Percentiles rank a stretch among this genome's conserved stretches.
Evolutionary conservation across 2,888 invertebrate genomes (phyloP).

Genomic region (Pecten maximus): DNA sequence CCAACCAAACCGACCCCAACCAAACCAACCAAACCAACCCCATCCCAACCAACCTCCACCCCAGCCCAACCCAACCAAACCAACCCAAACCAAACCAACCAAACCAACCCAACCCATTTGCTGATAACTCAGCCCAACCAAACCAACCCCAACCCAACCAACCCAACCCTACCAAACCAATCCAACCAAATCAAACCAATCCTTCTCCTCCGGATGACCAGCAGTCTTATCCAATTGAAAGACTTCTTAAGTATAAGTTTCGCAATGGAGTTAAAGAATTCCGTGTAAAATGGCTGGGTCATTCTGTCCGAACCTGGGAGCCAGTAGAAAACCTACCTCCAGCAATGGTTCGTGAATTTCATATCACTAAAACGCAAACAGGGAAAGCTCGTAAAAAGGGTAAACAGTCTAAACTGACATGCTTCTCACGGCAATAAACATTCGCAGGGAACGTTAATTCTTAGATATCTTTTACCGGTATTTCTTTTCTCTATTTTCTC

Average conservation of each 20-base stretch:
- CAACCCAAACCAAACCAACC: conserved; percentile 33
- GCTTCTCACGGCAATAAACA: neutral
- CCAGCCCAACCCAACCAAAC: neutral
- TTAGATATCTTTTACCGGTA: neutral
- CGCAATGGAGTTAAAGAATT: conserved; percentile 44
- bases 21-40: conserved; percentile 37
- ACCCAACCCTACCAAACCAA: neutral
- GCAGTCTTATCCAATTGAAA: conserved; percentile 38
- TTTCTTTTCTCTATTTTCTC: neutral
- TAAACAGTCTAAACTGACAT: neutral
- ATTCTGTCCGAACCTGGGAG: conserved; percentile 50
- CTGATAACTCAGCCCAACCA: neutral
- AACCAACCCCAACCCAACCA: neutral
- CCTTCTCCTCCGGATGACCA: neutral
- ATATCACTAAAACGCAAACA: conserved; percentile 41
- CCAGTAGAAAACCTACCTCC: conserved; percentile 43
- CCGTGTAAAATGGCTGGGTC: conserved; percentile 47
- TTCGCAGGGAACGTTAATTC: neutral
- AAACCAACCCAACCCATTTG: neutral
- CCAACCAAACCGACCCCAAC: neutral
- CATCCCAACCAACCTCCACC: neutral
- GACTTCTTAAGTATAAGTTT: conserved; percentile 39
- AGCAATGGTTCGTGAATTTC: conserved; percentile 41
- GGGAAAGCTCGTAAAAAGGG: conserved; percentile 36
- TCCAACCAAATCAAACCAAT: conserved; percentile 22